Evolutionary conservation across 2,888 invertebrate species (phyloP).

Genomic region (Adineta ricciae): DNA sequence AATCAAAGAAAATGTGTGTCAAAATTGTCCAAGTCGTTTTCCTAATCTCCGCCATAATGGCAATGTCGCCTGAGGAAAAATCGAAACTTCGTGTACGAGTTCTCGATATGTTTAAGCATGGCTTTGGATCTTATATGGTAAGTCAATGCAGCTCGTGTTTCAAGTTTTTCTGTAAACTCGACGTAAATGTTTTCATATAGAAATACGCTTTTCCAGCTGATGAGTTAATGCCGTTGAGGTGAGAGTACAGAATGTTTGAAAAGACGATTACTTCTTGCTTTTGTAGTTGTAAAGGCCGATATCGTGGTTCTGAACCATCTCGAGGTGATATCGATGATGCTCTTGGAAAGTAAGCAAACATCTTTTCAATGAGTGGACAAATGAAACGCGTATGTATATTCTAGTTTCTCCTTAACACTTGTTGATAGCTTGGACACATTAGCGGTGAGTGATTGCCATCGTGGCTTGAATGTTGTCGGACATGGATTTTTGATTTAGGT

Average conservation of each 20-base stretch:
- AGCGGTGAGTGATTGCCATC: constrained; percentile 54
- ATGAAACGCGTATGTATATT: too few relatives aligned
- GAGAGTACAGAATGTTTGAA: neutral
- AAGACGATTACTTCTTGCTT: neutral
- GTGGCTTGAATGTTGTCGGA: too few relatives aligned
- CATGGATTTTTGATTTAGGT: neutral
- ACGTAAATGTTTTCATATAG: constrained; percentile 41
- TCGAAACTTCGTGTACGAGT: neutral
- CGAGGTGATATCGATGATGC: constrained; percentile 92
- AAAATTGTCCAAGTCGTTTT: neutral
- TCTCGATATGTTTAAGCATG: constrained; percentile 18
- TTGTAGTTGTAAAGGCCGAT: constrained; percentile 71
- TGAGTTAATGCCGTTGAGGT: constrained; percentile 78
- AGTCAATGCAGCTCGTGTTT: too few relatives aligned
- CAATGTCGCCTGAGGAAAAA: neutral
- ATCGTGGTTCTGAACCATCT: constrained; percentile 74
- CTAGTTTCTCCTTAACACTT: constrained; percentile 74
- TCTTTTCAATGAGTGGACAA: too few relatives aligned
- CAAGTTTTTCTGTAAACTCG: too few relatives aligned
- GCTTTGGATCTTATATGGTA: constrained; percentile 6
- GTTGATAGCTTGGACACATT: constrained; percentile 87
- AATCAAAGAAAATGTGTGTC: neutral
- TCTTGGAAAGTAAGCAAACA: constrained; percentile 64
- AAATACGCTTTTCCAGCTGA: constrained; percentile 92
- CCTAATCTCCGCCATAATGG: neutral